Conservation (phyloP, 2,888 invertebrate species). For the Eugnorisma glareosa region DNA sequence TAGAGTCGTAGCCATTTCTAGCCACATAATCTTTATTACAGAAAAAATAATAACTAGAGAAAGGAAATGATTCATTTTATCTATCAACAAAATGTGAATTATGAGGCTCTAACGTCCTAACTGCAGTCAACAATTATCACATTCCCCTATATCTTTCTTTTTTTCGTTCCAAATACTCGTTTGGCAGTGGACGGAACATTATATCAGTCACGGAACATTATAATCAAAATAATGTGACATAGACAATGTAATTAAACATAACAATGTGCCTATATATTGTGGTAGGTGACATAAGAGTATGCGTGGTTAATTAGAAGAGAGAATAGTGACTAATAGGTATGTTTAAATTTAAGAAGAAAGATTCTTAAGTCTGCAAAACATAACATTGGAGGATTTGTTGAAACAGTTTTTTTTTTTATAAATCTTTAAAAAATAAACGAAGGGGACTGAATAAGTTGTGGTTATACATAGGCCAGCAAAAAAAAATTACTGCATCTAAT, state of each 20-base stretch:
- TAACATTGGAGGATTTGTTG: neutral
- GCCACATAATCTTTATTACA: too few species aligned
- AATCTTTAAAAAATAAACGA: too few species aligned
- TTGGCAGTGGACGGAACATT: slow-evolving; percentile 41
- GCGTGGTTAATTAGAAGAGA: neutral
- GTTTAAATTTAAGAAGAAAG: neutral
- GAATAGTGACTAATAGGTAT: neutral
- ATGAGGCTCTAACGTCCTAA: neutral
- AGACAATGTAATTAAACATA: slow-evolving; percentile 46
- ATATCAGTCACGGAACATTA: slow-evolving; percentile 61
- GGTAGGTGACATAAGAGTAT: slow-evolving; percentile 10
- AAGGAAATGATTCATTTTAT: neutral
- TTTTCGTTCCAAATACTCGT: slow-evolving; percentile 29
- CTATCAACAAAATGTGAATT: neutral
- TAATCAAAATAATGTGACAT: slow-evolving; percentile 50
- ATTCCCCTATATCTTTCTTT: slow-evolving; percentile 40
- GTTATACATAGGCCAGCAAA: neutral
- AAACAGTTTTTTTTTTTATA: too few species aligned
- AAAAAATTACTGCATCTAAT: neutral
- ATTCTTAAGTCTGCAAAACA: neutral
- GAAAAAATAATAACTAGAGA: neutral
- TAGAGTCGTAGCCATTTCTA: too few species aligned
- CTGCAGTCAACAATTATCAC: slow-evolving; percentile 12
- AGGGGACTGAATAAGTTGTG: neutral
- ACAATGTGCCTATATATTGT: slow-evolving; percentile 39